Base-by-base conservation (phyloP, 1,140 invertebrate species). In the Ceratina japonica region DNA sequence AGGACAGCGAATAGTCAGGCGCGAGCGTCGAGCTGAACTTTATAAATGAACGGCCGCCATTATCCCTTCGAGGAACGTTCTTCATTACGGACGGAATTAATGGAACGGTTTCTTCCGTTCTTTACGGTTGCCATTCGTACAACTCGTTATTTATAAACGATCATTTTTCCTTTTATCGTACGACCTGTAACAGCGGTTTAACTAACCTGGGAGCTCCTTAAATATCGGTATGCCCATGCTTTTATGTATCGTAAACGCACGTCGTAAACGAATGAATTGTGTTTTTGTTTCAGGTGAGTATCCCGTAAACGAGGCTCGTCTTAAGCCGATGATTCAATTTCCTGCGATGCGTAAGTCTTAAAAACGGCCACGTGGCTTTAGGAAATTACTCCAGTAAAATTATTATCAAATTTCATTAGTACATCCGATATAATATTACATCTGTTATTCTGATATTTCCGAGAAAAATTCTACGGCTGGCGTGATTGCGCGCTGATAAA, bases 211-310 rank as follows among this genome's bases (percentile, higher is more conserved):
- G 5, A 68, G 10, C 51, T 54, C 75, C 68, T 80, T 80, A 80
- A 80, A 73, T 77, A 81, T 68, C 72, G 69, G 49, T 73, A 78
- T 79, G 83, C 16, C 20, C 61, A 22, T 27, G 37, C 22, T 74
- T 85, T 85, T 85, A 79, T 81, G 80, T 69, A 71, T 69, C 84
- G 79, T 85, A 85, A 86, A 86, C 49, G 54, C 5, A 20, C 51
- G 49, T 72, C 75, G 75, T 78, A 78, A 78, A 56, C 63, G 59
- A 72, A 64, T 49, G 59, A 69, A 62, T 54, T 37, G 20, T 73
- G 61, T 73, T 79, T 73, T 70, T 65, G 82, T 84, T 74, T 12
- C 78, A 83, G 75, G 82, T 85, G 82, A 85, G 84, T 72, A 51
- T 5, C 24, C 62, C 75, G 37, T 82, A 70, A 73, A 79, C 71